Percentiles rank a stretch among this genome's conserved stretches.
Conservation (phyloP, 1,140 invertebrate species). For the Berghia stephanieae region DNA sequence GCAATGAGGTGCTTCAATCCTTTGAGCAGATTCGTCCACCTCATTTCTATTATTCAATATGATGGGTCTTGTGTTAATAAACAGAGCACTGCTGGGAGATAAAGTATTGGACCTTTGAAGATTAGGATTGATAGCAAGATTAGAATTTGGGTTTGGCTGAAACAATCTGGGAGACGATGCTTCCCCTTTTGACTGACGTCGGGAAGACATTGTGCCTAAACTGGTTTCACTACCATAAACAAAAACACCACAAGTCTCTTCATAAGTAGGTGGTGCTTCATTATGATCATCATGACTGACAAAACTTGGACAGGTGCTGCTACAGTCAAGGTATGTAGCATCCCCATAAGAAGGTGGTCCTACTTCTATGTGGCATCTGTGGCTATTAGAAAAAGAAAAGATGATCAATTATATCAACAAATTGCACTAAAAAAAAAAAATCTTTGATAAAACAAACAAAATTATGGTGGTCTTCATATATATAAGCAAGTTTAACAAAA, state of each 20-base stretch:
- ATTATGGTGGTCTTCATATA: too few species aligned
- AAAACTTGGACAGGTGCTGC: slow-evolving; percentile 29
- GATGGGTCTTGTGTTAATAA: too few species aligned
- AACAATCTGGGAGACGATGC: background rate
- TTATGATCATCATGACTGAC: slow-evolving; percentile 33
- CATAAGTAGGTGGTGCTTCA: slow-evolving; percentile 44
- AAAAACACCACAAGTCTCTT: slow-evolving; percentile 33
- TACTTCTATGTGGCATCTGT: too few species aligned
- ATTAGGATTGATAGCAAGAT: background rate
- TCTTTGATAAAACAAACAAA: too few species aligned
- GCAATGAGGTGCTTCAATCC: background rate
- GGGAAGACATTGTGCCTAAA: background rate
- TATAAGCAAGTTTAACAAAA: too few species aligned
- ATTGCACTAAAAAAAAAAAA: too few species aligned
- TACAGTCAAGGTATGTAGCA: too few species aligned
- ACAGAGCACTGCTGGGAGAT: background rate
- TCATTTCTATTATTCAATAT: too few species aligned
- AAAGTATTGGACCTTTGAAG: background rate
- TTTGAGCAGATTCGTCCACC: background rate
- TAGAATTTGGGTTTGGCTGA: background rate
- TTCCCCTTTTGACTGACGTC: background rate
- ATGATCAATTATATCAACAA: too few species aligned
- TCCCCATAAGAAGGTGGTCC: too few species aligned
- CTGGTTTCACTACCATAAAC: slow-evolving; percentile 22
- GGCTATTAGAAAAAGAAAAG: too few species aligned